Evolutionary conservation across 2,888 invertebrate genomes (phyloP).

Genomic region (Dynastes maya): DNA sequence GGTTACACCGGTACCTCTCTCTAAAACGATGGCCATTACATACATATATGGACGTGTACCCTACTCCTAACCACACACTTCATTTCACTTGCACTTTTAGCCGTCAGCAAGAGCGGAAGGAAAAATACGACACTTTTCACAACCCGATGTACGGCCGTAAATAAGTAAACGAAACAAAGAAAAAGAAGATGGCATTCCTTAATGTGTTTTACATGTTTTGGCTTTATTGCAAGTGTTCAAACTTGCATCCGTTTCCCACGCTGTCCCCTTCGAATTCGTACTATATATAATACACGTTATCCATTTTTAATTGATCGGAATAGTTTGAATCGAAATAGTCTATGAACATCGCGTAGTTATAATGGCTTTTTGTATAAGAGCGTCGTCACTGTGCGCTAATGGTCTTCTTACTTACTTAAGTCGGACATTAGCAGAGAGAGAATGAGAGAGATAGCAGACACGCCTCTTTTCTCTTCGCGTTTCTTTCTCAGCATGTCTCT

Average conservation of each 20-base stretch:
- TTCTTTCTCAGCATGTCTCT: slow-evolving; percentile 9
- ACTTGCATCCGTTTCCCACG: slow-evolving; percentile 49
- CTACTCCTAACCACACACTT: not conserved
- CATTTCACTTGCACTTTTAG: not conserved
- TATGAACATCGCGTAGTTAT: not conserved
- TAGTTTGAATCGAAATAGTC: slow-evolving; percentile 23
- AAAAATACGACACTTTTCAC: slow-evolving; percentile 15
- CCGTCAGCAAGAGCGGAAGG: not conserved
- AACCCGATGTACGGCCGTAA: not conserved
- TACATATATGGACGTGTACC: not conserved
- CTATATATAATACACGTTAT: slow-evolving; percentile 16
- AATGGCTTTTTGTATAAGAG: not conserved
- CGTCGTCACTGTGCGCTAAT: slow-evolving; percentile 7
- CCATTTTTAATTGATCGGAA: slow-evolving; percentile 43
- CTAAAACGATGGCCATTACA: slow-evolving; percentile 13
- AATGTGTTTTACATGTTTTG: slow-evolving; percentile 50
- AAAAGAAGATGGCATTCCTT: slow-evolving; percentile 37
- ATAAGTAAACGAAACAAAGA: slow-evolving; percentile 32
- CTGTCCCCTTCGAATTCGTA: slow-evolving; percentile 24
- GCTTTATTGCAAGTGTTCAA: slow-evolving; percentile 47
- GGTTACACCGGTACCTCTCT: not conserved
- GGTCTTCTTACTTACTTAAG: slow-evolving; percentile 12
- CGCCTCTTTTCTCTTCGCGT: not conserved
- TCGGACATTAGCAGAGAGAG: not conserved
- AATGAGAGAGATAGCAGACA: not conserved